phyloP scores from a whole-genome alignment of 2,888 invertebrate genomes.

The Shargacucullia verbasci region DNA sequence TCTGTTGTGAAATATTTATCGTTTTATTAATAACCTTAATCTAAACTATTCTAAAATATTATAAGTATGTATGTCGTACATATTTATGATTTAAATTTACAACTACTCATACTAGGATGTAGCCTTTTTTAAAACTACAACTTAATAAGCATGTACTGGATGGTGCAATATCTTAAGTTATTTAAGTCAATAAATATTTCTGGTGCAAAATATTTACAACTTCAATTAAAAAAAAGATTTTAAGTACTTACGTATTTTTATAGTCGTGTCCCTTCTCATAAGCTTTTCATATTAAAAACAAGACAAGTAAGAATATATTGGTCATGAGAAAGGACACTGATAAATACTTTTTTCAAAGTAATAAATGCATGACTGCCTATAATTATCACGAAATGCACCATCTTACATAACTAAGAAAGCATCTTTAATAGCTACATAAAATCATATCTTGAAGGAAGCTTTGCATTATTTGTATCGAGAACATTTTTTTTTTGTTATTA shows the following conservation, averaged over 20 bases:
- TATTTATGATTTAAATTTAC: conserved; percentile 12
- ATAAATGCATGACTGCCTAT: conserved; percentile 60
- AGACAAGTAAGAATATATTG: conserved; percentile 10
- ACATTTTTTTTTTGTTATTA: too few relatives aligned
- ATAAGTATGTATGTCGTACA: conserved; percentile 13
- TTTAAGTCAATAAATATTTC: conserved; percentile 21
- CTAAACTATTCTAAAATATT: conserved; percentile 2
- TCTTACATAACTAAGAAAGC: conserved; percentile 9
- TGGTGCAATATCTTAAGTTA: conserved; percentile 13
- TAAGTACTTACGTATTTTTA: conserved; percentile 1
- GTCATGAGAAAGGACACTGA: conserved; percentile 68
- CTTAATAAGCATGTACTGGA: conserved; percentile 14
- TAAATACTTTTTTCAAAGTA: conserved; percentile 22
- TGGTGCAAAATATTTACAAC: conserved; percentile 13
- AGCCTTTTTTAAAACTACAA: neutral
- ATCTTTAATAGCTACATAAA: too few relatives aligned
- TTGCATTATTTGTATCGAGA: too few relatives aligned
- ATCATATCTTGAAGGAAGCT: too few relatives aligned
- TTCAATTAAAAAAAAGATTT: conserved; percentile 2
- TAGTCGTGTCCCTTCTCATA: conserved; percentile 63
- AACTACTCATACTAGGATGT: neutral
- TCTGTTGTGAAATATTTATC: conserved; percentile 45
- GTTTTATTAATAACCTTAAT: conserved; percentile 42
- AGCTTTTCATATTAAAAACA: conserved; percentile 38
- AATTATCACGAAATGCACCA: conserved; percentile 21